Evolutionary conservation across 2,888 invertebrate genomes (phyloP), one percentile per base, ranked within the genome.

Genomic region (Entomobrya proxima): DNA sequence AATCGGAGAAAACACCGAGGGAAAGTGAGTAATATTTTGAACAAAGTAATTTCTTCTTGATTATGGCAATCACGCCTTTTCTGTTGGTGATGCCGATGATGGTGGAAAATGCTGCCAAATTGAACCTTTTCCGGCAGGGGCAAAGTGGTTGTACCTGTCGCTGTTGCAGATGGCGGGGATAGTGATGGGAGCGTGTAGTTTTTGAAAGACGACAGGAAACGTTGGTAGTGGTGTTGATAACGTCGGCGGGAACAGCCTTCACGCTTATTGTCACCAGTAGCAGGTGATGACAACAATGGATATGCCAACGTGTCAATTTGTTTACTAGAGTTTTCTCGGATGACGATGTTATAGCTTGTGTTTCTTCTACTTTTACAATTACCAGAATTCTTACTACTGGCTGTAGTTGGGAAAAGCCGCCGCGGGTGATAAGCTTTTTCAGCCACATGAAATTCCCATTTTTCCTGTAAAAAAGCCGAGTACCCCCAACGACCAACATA

Each of bases 401-500:
- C 67, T 32, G 30, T 21, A n/a, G 64, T 32, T 50, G 76, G 69
- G 69, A 76, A 47, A 76, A 76, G 81, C 72, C 40, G 79, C 64
- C 61, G 44, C 77, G 44, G 79, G 79, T 81, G 81, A 87, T 87
- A 87, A 81, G 85, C 61, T 87, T 84, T 76, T 69, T 69, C 78
- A 75, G 79, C 85, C 86, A 86, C 85, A 86, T 79, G 84, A 86
- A 85, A 84, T 85, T 83, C 86, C 86, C 88, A 89, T 86, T 89
- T 89, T 35, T n/a, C 85, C 85, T 78, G 81, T 77, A 77, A 81
- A 61, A 86, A 82, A 82, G 81, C 74, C 84, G 86, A 84, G 58
- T 78, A 78, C 55, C 77, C 86, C 88, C 77, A 87, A 86, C 79
- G 86, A 88, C 83, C 88, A 88, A 88, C 88, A 87, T 86, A 86